phyloP scores from a whole-genome alignment of 2,797 vertebrate species.

The Tadarida brasiliensis region DNA sequence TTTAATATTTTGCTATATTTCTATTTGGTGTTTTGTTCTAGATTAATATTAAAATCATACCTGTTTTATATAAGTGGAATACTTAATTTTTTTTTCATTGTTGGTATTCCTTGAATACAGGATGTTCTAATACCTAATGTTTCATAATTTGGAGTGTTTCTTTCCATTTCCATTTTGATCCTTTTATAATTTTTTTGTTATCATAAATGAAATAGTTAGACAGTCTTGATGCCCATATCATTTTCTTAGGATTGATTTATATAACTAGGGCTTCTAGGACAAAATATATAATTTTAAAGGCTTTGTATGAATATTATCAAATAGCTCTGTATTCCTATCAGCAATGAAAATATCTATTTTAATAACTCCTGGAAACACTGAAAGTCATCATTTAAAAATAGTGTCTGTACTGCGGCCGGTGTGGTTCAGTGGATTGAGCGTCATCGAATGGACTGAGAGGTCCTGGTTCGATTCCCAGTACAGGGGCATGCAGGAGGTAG shows the following conservation, averaged over 20 bases:
- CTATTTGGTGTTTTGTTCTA: not conserved
- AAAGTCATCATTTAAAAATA: not conserved
- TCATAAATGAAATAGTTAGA: not conserved
- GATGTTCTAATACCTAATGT: not conserved
- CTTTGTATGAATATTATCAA: not conserved
- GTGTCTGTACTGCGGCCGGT: no score
- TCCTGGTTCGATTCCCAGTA: no score
- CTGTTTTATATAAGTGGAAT: not conserved
- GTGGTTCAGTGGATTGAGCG: no score
- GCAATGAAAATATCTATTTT: not conserved
- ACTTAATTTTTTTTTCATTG: conserved; percentile 1
- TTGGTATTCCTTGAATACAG: not conserved
- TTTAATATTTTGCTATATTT: not conserved
- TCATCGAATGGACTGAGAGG: no score
- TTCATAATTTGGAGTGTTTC: not conserved
- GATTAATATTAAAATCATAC: not conserved
- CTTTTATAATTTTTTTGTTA: not conserved
- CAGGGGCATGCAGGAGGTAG: no score
- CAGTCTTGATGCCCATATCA: not conserved
- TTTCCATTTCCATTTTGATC: not conserved
- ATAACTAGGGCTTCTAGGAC: not conserved
- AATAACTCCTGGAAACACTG: not conserved
- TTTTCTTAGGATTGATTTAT: not conserved
- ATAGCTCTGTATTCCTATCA: not conserved
- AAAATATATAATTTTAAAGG: not conserved